Base-by-base conservation (phyloP, 2,888 invertebrate genomes). In the Kryphioiulus occultus region DNA sequence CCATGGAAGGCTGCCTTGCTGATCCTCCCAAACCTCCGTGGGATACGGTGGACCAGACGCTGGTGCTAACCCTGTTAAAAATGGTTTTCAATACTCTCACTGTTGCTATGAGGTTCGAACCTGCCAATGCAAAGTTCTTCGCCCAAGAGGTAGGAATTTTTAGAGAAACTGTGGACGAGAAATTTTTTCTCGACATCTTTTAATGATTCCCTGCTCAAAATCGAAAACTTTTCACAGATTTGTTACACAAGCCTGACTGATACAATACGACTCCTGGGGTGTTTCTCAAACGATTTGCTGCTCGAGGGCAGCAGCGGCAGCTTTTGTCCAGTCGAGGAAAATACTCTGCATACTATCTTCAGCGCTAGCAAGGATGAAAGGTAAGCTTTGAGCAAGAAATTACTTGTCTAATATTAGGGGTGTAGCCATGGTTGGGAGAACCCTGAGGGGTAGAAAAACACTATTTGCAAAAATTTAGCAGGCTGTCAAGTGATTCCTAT, bases 101-200 rank as follows among this genome's bases (percentile, higher is more conserved):
- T 89, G 97, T 98, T 0, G 98, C 99, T 1, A 99, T 99, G 99
- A 94, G 99, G 90, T 99, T 98, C 92, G 99, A 99, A 92, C 99
- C 99, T 0, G 99, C 99, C 0, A 99, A 99, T 92, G 99, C 99
- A 0, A 98, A 98, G 92, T 98, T 98, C 93, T 99, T 99, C 93
- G 96, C 98, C 91, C 96, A 97, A 89, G 99, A 99, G 94, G 96
- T 96, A 90, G 91, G 91, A 17, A 82, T 82, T n/a, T n/a, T n/a
- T n/a, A n/a, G n/a, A n/a, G n/a, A n/a, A n/a, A n/a, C 82, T 82
- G 82, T n/a, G 9, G 12, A 10, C n/a, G 19, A 82, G 86, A 44
- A 87, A n/a, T 86, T 30, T 12, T 7, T 3, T 87, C n/a, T 87
- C 30, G 9, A 87, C 30, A 39, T 68, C 22, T 47, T 87, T 30